A percentile compares a stretch with the other conserved stretches of the same genome.
These are phyloP conservation scores for Macroglossus sobrinus DNA, from an alignment of 2,113 vertebrate genomes.

Conservation along the genomic window DNA sequence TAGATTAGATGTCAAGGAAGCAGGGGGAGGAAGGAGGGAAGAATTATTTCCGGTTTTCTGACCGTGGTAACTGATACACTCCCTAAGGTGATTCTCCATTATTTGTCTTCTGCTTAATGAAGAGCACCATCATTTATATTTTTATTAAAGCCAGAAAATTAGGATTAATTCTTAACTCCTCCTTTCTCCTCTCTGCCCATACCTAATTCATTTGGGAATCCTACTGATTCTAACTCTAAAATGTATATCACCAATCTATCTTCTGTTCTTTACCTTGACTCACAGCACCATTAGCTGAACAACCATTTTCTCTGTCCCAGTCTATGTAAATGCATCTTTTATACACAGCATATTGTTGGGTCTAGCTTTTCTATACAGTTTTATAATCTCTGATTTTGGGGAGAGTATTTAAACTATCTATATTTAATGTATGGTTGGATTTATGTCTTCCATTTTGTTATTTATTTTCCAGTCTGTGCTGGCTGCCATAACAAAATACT, in stretches of 20 bases:
- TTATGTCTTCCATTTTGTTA: neutral
- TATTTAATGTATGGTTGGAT: neutral
- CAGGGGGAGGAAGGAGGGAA: neutral
- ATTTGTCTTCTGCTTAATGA: slow-evolving; percentile 19
- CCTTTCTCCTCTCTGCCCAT: neutral
- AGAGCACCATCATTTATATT: neutral
- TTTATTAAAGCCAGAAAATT: slow-evolving; percentile 31
- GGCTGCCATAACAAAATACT: neutral
- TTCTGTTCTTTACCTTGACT: neutral
- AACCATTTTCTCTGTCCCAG: neutral
- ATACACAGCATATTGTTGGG: neutral
- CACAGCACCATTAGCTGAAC: neutral
- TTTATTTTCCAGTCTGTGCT: neutral
- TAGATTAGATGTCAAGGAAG: neutral
- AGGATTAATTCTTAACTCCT: neutral
- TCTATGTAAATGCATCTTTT: neutral
- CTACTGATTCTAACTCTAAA: neutral
- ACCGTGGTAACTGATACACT: neutral
- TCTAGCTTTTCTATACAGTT: neutral
- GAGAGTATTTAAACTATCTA: neutral
- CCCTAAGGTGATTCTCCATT: neutral
- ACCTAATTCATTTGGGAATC: neutral
- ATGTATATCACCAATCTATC: neutral
- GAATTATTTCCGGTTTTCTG: neutral
- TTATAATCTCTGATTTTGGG: neutral